Evolutionary conservation across 64 coral and sea anemone genomes (phyloP).

Genomic region (Pocillopora verrucosa): DNA sequence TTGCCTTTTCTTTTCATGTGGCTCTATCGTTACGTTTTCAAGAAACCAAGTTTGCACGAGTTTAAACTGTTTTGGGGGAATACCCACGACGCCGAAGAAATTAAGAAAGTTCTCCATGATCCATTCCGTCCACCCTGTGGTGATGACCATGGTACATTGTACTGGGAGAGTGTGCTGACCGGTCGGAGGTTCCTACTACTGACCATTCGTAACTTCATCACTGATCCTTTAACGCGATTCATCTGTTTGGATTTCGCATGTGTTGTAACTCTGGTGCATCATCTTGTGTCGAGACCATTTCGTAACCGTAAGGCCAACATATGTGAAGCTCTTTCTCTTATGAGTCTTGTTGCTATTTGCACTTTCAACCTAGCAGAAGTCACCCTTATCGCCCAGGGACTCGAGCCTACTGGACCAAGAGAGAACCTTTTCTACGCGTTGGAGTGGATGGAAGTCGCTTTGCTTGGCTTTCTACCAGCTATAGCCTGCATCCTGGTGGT

Average conservation of each 20-base stretch:
- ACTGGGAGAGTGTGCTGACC: conserved; percentile 75
- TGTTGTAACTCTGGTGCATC: conserved; percentile 11
- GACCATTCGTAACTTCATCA: conserved; percentile 53
- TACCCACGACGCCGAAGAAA: background rate
- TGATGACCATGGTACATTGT: conserved; percentile 26
- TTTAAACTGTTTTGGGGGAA: background rate
- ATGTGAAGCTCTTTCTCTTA: background rate
- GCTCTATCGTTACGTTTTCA: background rate
- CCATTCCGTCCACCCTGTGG: background rate
- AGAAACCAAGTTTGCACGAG: background rate
- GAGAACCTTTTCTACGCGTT: background rate
- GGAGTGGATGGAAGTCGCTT: background rate
- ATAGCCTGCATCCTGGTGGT: background rate
- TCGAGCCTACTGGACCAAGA: background rate
- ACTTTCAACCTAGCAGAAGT: conserved; percentile 15
- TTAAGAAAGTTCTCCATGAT: conserved; percentile 59
- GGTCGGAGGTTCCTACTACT: conserved; percentile 62
- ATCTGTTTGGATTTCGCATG: background rate
- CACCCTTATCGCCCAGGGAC: conserved; percentile 4
- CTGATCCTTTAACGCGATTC: conserved; percentile 47
- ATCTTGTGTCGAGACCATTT: background rate
- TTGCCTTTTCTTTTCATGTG: conserved; percentile 44
- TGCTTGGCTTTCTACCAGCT: conserved; percentile 1
- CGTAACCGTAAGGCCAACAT: background rate
- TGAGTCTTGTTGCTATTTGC: background rate